Evolutionary conservation across 2,113 vertebrate species (phyloP).

Genomic region (Pitta sordida): DNA sequence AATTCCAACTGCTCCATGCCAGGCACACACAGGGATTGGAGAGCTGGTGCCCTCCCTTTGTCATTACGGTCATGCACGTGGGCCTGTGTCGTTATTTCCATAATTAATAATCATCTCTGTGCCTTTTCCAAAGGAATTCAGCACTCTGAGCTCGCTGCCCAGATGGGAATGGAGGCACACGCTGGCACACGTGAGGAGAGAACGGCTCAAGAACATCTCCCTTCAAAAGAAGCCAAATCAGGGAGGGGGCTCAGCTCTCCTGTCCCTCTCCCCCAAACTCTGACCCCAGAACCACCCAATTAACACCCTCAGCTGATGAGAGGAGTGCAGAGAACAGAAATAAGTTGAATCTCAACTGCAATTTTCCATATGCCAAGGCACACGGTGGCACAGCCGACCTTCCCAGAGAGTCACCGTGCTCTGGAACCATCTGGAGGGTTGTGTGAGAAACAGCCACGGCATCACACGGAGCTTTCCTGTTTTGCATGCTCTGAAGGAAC

Average conservation of each 20-base stretch:
- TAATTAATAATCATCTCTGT: not conserved
- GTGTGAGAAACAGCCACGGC: not conserved
- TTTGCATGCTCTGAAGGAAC: not conserved
- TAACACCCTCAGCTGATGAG: rapidly evolving
- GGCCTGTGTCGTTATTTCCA: not conserved
- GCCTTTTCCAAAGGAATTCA: not conserved
- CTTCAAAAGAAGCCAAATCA: not conserved
- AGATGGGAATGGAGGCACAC: not conserved
- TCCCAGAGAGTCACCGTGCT: not conserved
- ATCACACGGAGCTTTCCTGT: not conserved
- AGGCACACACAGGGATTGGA: not conserved
- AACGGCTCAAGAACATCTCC: rapidly evolving
- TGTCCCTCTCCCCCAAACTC: not conserved
- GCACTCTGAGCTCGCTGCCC: rapidly evolving
- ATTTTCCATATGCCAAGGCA: not conserved
- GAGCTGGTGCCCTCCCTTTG: not conserved
- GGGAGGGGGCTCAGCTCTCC: not conserved
- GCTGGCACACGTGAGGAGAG: not conserved
- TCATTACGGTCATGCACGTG: not conserved
- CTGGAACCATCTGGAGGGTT: not conserved
- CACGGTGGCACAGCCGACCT: not conserved
- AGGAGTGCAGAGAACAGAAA: rapidly evolving
- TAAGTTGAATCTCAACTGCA: not conserved
- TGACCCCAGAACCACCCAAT: rapidly evolving
- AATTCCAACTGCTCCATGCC: not conserved